A percentile compares a stretch with the other conserved stretches of the same genome.
Conservation (phyloP, 2,113 vertebrate genomes). For the Alouatta palliata region DNA sequence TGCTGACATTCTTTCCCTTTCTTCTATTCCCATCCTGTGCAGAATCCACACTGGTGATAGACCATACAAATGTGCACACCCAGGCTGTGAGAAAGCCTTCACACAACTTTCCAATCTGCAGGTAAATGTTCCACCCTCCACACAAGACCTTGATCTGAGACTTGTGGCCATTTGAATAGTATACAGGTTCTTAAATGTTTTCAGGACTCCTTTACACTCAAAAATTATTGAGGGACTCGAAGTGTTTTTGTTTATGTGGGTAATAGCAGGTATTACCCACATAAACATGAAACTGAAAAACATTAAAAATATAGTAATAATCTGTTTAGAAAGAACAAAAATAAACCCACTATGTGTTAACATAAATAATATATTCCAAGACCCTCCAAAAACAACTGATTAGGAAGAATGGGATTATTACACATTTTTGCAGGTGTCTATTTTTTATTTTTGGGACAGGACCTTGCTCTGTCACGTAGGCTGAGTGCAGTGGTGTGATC, state of each 20-base stretch:
- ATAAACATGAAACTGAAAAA: not conserved
- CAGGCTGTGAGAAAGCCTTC: conserved; percentile 98
- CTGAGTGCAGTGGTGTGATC: not conserved
- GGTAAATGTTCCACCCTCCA: conserved; percentile 81
- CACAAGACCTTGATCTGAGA: not conserved
- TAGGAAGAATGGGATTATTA: not conserved
- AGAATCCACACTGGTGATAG: conserved; percentile 99
- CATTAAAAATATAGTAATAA: not conserved
- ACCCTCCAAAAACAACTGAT: not conserved
- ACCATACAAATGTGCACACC: conserved; percentile 96
- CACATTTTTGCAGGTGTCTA: not conserved
- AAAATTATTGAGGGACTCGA: not conserved
- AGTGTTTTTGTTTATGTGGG: not conserved
- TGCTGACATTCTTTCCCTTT: conserved; percentile 56
- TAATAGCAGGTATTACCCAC: not conserved
- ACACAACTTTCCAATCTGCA: conserved; percentile 98
- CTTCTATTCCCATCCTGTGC: conserved; percentile 74
- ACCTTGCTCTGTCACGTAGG: not conserved
- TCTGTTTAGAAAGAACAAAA: not conserved
- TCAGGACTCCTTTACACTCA: not conserved
- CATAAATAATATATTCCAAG: not conserved
- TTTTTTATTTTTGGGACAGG: not conserved
- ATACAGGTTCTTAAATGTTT: not conserved
- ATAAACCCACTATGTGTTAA: not conserved
- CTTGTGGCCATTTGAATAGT: not conserved